These are phyloP conservation scores for Galeopterus variegatus DNA, from an alignment of 2,113 vertebrate species.

Conservation along the genomic window DNA sequence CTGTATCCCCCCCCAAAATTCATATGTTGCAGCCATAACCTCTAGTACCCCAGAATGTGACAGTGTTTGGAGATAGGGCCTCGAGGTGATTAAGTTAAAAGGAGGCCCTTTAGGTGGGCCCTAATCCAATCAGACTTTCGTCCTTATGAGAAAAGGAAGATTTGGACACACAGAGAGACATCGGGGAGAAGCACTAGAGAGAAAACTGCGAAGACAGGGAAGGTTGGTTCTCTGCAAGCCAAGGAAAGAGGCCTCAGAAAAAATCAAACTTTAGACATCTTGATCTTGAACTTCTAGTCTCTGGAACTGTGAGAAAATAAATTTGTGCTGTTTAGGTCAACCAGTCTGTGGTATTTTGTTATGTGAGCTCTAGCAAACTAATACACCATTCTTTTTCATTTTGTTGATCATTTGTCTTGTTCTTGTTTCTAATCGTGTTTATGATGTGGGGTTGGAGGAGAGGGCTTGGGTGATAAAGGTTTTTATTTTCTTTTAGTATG, in stretches of 20 bases:
- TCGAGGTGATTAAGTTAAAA: constrained; percentile 23
- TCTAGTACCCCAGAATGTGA: not conserved
- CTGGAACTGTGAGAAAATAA: not conserved
- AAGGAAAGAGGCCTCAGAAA: not conserved
- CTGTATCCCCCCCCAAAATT: not conserved
- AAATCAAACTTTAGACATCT: not conserved
- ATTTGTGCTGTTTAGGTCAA: not conserved
- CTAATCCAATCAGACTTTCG: not conserved
- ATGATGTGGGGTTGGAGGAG: not conserved
- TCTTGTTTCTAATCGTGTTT: not conserved
- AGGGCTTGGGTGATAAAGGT: not conserved
- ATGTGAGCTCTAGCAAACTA: not conserved
- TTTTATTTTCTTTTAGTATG: not conserved
- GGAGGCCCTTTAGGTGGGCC: not conserved
- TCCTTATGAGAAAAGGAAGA: not conserved
- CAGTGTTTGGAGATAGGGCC: not conserved
- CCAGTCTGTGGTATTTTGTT: not conserved
- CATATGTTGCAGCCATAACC: not conserved
- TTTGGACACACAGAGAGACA: not conserved
- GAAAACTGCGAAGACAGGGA: not conserved
- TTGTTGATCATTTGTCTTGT: not conserved
- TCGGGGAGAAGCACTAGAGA: not conserved
- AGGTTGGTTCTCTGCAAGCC: not conserved
- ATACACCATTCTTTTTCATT: not conserved
- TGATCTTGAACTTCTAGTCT: not conserved